Evolutionary conservation across 2,888 invertebrate species (phyloP), one percentile per base, ranked within the genome.

Genomic region (Masnerella sp.): DNA sequence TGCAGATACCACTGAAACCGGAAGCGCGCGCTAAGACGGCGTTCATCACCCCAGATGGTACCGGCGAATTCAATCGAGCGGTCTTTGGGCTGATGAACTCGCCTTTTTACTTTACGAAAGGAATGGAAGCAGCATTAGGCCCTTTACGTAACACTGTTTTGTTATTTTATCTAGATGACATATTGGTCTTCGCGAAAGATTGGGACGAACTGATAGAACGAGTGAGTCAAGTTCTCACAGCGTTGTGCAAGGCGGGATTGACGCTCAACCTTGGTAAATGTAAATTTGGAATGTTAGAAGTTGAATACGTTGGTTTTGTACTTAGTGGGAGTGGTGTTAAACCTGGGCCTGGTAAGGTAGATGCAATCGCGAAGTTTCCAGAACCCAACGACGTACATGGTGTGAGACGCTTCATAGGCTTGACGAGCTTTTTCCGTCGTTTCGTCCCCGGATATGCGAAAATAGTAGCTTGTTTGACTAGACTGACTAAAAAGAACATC

Each of bases 1-100:
- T 38, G 9, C 38, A 38, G 38, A 17, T 38, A 7, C 38, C 38
- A 15, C 3, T 38, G 3, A 38, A 38, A 8, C 38, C 38, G 2
- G 38, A 38, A 9, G 38, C 38, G 17, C 38, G 38, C 1, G 38
- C 15, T 15, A 38, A 38, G 38, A 38, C 38, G 15, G 38, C 38
- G 8, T 38, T 38, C 15, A 38, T 38, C 17, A 38, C 38, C 15
- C 38, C 38, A 5, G 17, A 38, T 9, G 14, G 15, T 9, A 38
- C 38, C 14, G 38, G 38, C 1, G 38, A 38, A 8, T 38, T 15
- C 14, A 38, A 15, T 5, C 4, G 38, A 9, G 38, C 38, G 2
- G 15, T 12, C 2, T 38, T 38, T 17, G 38, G 38, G 8, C 15
- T 38, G 17, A 38, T 38, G 38, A 38, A 38, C 15, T 15, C 38